Base-by-base conservation (phyloP, 2,888 invertebrate genomes). In the Cheilosia vulpina region DNA sequence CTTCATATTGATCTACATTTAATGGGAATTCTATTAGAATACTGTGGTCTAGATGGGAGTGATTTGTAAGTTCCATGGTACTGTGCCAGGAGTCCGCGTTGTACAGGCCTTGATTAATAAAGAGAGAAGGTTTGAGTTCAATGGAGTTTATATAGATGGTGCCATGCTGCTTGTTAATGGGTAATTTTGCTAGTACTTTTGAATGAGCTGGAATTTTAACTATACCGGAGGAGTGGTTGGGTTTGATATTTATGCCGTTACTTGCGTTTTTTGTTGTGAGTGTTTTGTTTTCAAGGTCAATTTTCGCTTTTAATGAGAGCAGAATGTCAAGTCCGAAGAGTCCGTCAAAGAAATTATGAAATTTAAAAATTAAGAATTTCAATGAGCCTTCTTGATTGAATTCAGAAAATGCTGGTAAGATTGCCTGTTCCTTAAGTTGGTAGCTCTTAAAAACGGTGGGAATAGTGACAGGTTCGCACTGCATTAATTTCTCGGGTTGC, bases 271-370 rank as follows among this genome's bases (percentile, higher is more conserved):
- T 53, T n/a, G 24, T 38, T 9, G 24, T 38, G n/a, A 66, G 15
- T 6, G 17, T 17, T 11, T 41, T 53, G 1, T 24, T 53, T 53
- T 66, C 19, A 0, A 53, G 41, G 41, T 66, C 41, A n/a, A 66
- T 66, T 17, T 66, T 53, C 41, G 66, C 66, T 11, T 43, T 6
- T 9, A 66, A 9, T 1, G 34, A 15, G 1, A 66, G 17, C 2
- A 66, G 53, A 5, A 41, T 17, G 17, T 66, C 65, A 3, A 66
- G n/a, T 4, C 66, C 69, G 19, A 69, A 15, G 34, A 69, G 47
- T 1, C 69, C 69, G 31, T 69, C 57, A 13, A 69, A 69, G 17
- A 43, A 68, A 4, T 41, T 68, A 24, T 68, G 68, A n/a, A 68
- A 68, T 11, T 55, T 66, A 6, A 55, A 68, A 13, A 53, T 43